phyloP scores from a whole-genome alignment of 1,140 invertebrate species.

The Drusus annulatus region DNA sequence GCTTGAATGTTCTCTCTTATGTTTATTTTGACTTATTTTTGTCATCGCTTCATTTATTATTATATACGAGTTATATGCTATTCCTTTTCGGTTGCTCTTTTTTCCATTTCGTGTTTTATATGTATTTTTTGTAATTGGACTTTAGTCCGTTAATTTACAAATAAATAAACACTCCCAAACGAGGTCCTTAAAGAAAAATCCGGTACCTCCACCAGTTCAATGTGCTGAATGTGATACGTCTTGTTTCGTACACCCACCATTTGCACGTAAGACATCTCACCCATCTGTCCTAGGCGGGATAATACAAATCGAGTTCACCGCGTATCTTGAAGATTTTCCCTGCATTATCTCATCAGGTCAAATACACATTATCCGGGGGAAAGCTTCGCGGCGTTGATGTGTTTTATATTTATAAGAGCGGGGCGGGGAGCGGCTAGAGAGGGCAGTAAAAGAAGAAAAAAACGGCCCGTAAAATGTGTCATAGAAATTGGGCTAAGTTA shows the following conservation, averaged over 20 bases:
- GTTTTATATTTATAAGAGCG: conserved; percentile 50
- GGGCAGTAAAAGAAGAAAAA: conserved; percentile 51
- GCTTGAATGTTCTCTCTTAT: no score
- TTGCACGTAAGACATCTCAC: conserved; percentile 36
- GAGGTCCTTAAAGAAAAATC: no score
- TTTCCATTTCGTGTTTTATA: no score
- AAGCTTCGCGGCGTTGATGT: conserved; percentile 47
- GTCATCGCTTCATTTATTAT: no score
- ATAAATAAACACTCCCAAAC: no score
- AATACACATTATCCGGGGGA: conserved; percentile 51
- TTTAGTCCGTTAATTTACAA: no score
- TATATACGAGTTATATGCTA: no score
- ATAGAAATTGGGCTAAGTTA: conserved; percentile 50
- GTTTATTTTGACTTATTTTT: no score
- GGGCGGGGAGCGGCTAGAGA: neutral
- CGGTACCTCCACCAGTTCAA: no score
- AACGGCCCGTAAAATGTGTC: conserved; percentile 52
- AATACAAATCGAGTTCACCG: conserved; percentile 43
- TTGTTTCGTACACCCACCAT: conserved; percentile 44
- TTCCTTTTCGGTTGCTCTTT: no score
- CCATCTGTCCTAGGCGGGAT: conserved; percentile 39
- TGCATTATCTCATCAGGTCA: conserved; percentile 53
- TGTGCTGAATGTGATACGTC: no score
- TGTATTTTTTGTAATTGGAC: no score
- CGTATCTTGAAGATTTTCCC: conserved; percentile 48